Evolutionary conservation across 2,113 vertebrate genomes (phyloP).

Genomic region (Hydrolagus affinis): DNA sequence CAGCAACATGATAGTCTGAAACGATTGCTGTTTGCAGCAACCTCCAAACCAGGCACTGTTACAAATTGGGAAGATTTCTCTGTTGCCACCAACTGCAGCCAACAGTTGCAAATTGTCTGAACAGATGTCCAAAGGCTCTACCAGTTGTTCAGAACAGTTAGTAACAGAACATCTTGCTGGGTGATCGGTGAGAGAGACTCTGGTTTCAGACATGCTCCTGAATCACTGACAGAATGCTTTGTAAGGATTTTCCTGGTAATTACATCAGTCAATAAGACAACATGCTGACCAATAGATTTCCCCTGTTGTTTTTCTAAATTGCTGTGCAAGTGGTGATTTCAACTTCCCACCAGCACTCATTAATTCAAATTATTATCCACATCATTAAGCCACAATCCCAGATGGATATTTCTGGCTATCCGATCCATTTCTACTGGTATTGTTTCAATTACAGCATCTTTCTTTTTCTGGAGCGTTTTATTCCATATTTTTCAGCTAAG

Average conservation of each 20-base stretch:
- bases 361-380: constrained; percentile 6
- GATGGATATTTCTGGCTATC: background rate
- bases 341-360: background rate
- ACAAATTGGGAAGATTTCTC: background rate
- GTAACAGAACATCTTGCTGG: constrained; percentile 24
- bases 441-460: background rate
- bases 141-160: constrained; percentile 2
- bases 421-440: background rate
- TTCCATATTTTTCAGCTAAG: too few species aligned
- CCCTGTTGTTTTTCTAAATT: background rate
- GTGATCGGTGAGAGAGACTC: constrained; percentile 15
- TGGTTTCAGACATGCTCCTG: constrained; percentile 8
- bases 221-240: background rate
- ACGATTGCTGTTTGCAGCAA: background rate
- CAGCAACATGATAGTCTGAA: background rate
- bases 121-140: background rate
- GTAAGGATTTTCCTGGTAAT: background rate
- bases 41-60: background rate
- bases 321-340: background rate
- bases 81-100: too few species aligned
- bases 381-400: background rate
- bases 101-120: background rate
- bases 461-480: background rate
- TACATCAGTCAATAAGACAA: constrained; percentile 1
- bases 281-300: constrained; percentile 3